These are phyloP conservation scores for Ophioninae sp. DNA, from an alignment of 2,888 invertebrate species.

Conservation along the genomic window DNA sequence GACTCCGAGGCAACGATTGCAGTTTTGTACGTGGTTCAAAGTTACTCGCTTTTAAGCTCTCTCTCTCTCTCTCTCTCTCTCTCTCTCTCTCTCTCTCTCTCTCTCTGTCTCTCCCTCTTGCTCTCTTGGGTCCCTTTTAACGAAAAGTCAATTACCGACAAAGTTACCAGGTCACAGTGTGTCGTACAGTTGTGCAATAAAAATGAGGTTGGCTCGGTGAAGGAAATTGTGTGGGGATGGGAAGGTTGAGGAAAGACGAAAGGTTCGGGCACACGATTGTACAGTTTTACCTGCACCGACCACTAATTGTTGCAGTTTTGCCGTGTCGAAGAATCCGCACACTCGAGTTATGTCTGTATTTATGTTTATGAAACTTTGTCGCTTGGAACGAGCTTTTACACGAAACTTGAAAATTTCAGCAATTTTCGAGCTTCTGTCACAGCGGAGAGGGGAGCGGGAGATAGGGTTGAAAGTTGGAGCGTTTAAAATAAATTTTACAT, in stretches of 20 bases:
- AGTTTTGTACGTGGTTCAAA: slow-evolving; percentile 41
- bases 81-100: slow-evolving; percentile 9
- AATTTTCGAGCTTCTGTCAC: background rate
- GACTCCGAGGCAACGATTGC: slow-evolving; percentile 20
- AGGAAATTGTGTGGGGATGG: background rate
- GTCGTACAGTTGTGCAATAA: slow-evolving; percentile 47
- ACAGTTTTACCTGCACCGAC: slow-evolving; percentile 34
- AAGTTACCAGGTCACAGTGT: slow-evolving; percentile 34
- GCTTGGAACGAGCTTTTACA: slow-evolving; percentile 11
- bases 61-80: slow-evolving; percentile 16
- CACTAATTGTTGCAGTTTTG: slow-evolving; percentile 51
- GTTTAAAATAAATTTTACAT: too few species aligned
- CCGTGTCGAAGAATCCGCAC: slow-evolving; percentile 21
- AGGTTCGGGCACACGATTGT: slow-evolving; percentile 21
- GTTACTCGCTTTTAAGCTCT: slow-evolving; percentile 45
- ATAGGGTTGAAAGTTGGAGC: too few species aligned
- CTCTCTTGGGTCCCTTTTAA: slow-evolving; percentile 39
- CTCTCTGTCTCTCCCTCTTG: slow-evolving; percentile 46
- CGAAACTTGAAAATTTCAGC: background rate
- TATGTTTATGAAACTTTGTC: background rate
- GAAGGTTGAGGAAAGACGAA: slow-evolving; percentile 25
- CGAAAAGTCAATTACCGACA: slow-evolving; percentile 62
- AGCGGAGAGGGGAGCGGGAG: too few species aligned
- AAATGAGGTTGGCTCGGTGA: background rate
- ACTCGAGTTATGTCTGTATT: background rate